Evolutionary conservation across 2,888 invertebrate species (phyloP).

Genomic region (Thymelicus sylvestris): DNA sequence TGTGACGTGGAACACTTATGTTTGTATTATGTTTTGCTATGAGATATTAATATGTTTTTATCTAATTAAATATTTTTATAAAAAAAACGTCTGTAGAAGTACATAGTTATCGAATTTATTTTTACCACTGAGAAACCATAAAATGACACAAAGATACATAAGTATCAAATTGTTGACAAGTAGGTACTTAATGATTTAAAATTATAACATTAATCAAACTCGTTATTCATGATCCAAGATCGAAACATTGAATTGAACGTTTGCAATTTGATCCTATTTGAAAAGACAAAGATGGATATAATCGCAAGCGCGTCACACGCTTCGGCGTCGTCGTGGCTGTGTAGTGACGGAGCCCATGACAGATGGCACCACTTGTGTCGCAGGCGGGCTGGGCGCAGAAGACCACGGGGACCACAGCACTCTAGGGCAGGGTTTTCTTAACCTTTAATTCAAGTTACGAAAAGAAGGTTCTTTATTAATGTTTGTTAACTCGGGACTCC

Average conservation of each 20-base stretch:
- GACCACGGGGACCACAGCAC: not conserved
- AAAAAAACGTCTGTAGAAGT: too few relatives aligned
- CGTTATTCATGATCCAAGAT: slow-evolving; percentile 4
- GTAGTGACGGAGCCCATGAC: slow-evolving; percentile 11
- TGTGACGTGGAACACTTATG: too few relatives aligned
- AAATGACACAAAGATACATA: too few relatives aligned
- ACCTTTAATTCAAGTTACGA: too few relatives aligned
- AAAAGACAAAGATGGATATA: slow-evolving; percentile 12
- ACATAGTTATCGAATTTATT: too few relatives aligned
- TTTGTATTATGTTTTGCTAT: too few relatives aligned
- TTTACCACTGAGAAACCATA: too few relatives aligned
- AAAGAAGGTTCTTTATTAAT: too few relatives aligned
- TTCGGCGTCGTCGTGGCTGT: not conserved
- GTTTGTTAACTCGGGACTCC: too few relatives aligned
- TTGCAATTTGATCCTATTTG: slow-evolving; percentile 33
- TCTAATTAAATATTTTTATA: too few relatives aligned
- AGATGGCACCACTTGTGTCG: slow-evolving; percentile 41
- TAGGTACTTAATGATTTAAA: not conserved
- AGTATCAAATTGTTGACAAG: not conserved
- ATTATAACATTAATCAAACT: not conserved
- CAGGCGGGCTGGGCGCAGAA: not conserved
- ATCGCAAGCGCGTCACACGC: slow-evolving; percentile 20
- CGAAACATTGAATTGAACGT: slow-evolving; percentile 20
- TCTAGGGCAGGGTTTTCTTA: not conserved
- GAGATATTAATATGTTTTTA: too few relatives aligned